Percentiles rank a stretch among this genome's conserved stretches.
These are phyloP conservation scores for Phortica variegata DNA, from an alignment of 1,140 invertebrate species.

Conservation along the genomic window DNA sequence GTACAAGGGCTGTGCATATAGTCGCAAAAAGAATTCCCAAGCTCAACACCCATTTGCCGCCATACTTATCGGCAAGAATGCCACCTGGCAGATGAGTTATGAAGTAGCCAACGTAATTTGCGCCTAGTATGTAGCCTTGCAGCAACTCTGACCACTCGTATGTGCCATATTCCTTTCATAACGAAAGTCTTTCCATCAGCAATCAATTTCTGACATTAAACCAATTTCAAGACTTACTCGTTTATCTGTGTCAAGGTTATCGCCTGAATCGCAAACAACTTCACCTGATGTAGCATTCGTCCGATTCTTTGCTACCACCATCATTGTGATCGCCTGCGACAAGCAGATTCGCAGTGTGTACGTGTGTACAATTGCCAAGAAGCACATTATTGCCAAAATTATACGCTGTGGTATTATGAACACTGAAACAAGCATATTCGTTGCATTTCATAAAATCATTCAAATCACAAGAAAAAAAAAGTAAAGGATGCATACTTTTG, in stretches of 20 bases:
- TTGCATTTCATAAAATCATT: too few species aligned
- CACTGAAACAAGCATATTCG: too few species aligned
- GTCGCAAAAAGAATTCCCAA: constrained; percentile 9
- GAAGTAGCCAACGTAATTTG: constrained; percentile 74
- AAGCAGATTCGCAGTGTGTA: constrained; percentile 18
- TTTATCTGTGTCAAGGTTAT: neutral
- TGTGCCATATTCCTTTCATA: constrained; percentile 1
- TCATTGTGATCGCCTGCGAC: constrained; percentile 13
- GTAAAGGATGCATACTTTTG: too few species aligned
- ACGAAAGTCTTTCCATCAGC: neutral
- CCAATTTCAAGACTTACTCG: neutral
- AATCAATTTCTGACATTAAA: neutral
- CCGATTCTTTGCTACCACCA: constrained; percentile 10
- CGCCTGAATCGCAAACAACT: too few species aligned
- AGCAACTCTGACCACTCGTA: constrained; percentile 18
- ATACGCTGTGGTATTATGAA: constrained; percentile 18
- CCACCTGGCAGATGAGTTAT: constrained; percentile 73
- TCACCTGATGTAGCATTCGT: neutral
- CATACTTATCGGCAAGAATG: constrained; percentile 71
- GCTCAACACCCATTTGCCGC: constrained; percentile 63
- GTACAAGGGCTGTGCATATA: constrained; percentile 12
- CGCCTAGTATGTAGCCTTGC: constrained; percentile 58
- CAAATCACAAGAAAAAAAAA: too few species aligned
- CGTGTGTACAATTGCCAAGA: constrained; percentile 1
- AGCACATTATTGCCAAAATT: constrained; percentile 7